Evolutionary conservation across 2,888 invertebrate genomes (phyloP).

Genomic region (Sinentomon sp.): DNA sequence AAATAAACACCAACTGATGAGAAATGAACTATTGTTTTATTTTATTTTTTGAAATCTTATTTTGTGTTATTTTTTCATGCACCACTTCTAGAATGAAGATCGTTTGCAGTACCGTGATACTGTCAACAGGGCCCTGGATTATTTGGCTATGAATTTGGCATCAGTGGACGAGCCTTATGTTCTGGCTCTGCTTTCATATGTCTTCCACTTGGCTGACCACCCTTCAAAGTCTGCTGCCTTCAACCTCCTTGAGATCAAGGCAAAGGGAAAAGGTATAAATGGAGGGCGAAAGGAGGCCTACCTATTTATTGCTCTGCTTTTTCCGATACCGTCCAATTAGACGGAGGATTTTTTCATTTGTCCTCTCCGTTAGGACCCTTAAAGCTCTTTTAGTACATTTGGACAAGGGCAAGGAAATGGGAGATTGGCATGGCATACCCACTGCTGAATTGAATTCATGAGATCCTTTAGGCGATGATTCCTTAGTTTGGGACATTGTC

Average conservation of each 20-base stretch:
- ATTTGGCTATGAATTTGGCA: constrained; percentile 35
- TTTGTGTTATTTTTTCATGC: constrained; percentile 2
- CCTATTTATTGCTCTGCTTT: too few relatives aligned
- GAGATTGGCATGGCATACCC: too few relatives aligned
- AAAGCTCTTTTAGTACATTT: too few relatives aligned
- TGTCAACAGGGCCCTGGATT: constrained; percentile 47
- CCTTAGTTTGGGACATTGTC: too few relatives aligned
- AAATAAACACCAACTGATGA: too few relatives aligned
- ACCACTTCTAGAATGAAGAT: too few relatives aligned
- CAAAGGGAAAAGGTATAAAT: constrained; percentile 19
- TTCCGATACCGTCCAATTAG: too few relatives aligned
- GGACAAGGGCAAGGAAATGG: too few relatives aligned
- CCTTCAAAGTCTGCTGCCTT: constrained; percentile 35
- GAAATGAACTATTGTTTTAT: not conserved
- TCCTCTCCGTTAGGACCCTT: too few relatives aligned
- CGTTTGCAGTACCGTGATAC: constrained; percentile 29
- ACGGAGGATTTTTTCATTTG: too few relatives aligned
- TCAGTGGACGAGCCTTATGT: constrained; percentile 41
- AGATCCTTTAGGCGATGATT: too few relatives aligned
- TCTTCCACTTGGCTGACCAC: constrained; percentile 44
- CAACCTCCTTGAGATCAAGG: constrained; percentile 28
- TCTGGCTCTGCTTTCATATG: constrained; percentile 43
- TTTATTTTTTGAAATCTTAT: not conserved
- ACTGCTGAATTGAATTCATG: too few relatives aligned
- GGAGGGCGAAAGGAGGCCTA: constrained; percentile 9